A percentile compares a stretch with the other conserved stretches of the same genome.
These are phyloP conservation scores for Diplogasteroides magnus DNA, from an alignment of 1,140 invertebrate species.

Conservation along the genomic window DNA sequence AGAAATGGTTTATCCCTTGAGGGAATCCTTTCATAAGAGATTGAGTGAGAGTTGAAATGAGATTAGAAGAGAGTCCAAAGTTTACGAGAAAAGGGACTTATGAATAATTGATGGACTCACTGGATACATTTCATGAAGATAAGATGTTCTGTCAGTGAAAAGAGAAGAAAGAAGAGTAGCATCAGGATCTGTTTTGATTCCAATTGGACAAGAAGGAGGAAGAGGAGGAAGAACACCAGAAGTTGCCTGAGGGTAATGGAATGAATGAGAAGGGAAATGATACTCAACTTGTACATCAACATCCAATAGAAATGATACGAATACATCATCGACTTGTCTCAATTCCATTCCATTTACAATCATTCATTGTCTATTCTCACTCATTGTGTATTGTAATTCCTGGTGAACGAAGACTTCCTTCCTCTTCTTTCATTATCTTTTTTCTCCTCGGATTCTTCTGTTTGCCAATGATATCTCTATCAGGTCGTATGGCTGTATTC, in stretches of 20 bases:
- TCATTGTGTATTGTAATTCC: too few relatives aligned
- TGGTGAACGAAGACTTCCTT: conserved; percentile 13
- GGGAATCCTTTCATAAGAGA: too few relatives aligned
- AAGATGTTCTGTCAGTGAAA: neutral
- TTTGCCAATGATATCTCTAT: conserved; percentile 52
- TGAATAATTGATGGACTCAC: neutral
- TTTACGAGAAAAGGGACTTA: too few relatives aligned
- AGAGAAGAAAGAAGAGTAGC: neutral
- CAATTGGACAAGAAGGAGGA: neutral
- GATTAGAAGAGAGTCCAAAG: too few relatives aligned
- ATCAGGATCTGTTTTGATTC: neutral
- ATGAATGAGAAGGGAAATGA: neutral
- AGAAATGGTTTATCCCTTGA: too few relatives aligned
- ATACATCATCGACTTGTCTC: neutral
- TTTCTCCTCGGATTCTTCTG: conserved; percentile 53
- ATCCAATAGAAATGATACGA: neutral
- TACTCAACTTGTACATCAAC: neutral
- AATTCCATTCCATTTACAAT: neutral
- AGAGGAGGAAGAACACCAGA: neutral
- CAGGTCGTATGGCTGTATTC: conserved; percentile 48
- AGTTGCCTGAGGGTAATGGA: neutral
- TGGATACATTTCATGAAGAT: neutral
- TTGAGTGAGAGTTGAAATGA: too few relatives aligned
- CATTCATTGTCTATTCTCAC: neutral
- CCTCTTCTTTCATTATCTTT: conserved; percentile 36